These are phyloP conservation scores for Drosophila funebris DNA, from an alignment of 1,140 invertebrate species.

Conservation along the genomic window DNA sequence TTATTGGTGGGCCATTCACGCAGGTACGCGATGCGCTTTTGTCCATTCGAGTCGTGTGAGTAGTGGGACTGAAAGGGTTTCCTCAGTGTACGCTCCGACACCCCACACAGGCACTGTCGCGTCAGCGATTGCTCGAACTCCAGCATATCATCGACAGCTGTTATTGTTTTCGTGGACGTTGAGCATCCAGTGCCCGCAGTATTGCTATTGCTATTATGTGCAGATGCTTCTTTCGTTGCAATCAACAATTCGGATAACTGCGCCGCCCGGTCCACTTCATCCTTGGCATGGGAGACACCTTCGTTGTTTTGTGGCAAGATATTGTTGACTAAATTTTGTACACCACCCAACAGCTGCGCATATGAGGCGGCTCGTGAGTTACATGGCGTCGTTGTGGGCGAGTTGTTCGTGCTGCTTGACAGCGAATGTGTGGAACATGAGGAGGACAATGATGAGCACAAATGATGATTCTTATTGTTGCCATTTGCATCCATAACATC, in stretches of 20 bases:
- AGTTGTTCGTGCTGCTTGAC: constrained; percentile 71
- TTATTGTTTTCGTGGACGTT: constrained; percentile 22
- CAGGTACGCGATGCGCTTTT: constrained; percentile 85
- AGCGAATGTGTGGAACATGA: constrained; percentile 68
- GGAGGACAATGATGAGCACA: constrained; percentile 75
- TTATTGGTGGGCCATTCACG: constrained; percentile 89
- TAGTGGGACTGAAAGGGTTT: constrained; percentile 88
- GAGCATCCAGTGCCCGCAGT: neutral
- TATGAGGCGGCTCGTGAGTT: constrained; percentile 70
- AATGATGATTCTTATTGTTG: constrained; percentile 57
- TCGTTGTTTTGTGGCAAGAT: constrained; percentile 68
- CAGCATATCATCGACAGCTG: constrained; percentile 68
- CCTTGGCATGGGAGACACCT: constrained; percentile 25
- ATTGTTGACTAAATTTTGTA: constrained; percentile 65
- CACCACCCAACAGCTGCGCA: constrained; percentile 65
- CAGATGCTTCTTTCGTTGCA: constrained; percentile 16
- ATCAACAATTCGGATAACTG: constrained; percentile 63
- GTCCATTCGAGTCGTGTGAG: constrained; percentile 84
- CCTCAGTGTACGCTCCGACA: constrained; percentile 88
- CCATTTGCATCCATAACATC: constrained; percentile 61
- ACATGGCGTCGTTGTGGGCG: constrained; percentile 71
- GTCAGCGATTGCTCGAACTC: constrained; percentile 87
- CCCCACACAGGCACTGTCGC: constrained; percentile 90
- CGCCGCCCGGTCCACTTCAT: constrained; percentile 74
- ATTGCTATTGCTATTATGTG: constrained; percentile 46